Base-by-base conservation (phyloP, 2,888 invertebrate species). In the Pyrgus malvae region DNA sequence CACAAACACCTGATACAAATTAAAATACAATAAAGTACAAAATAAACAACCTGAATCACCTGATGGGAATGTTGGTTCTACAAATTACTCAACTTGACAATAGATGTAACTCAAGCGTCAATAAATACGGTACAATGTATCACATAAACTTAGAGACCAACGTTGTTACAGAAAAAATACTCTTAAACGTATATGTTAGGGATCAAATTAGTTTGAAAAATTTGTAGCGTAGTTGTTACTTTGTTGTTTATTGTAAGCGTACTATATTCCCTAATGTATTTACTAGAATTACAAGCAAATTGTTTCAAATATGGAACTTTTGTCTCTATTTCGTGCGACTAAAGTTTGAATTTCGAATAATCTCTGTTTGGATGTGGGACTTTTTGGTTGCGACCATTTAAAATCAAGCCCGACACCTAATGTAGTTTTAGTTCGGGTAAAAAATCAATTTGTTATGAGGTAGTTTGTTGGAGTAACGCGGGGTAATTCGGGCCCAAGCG, bases 361-460 rank as follows among this genome's bases (percentile, higher is more conserved):
- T 7, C 16, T 16, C 9, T 16, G 3, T 35, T 4, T 11, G 29
- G 1, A 23, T 14, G 11, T 40, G 5, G 12, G 21, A 45, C 35
- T 21, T 48, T 37, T 45, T 38, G 16, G 7, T 35, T 25, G 17
- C 8, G 16, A 6, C 19, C 7, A n/a, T 51, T 21, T 25, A 9
- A 33, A 50, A 50, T 42, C 50, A 50, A 25, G 42, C 42, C 17
- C 25, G 14, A 17, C 35, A 42, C 42, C 42, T 25, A 50, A 50
- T 33, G 40, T 58, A 37, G 31, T 50, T 42, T 49, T 9, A 27
- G 44, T 44, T 37, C 11, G 40, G 25, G 12, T 25, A 38, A 66
- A 76, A 75, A 78, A 79, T 75, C 80, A 78, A 79, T 81, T 83
- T 78, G 78, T 81, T 76, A 80, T 74, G 71, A 77, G 63, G 65